These are phyloP conservation scores for Syndactyla subalaris DNA, from an alignment of 2,797 vertebrate species.

Conservation along the genomic window DNA sequence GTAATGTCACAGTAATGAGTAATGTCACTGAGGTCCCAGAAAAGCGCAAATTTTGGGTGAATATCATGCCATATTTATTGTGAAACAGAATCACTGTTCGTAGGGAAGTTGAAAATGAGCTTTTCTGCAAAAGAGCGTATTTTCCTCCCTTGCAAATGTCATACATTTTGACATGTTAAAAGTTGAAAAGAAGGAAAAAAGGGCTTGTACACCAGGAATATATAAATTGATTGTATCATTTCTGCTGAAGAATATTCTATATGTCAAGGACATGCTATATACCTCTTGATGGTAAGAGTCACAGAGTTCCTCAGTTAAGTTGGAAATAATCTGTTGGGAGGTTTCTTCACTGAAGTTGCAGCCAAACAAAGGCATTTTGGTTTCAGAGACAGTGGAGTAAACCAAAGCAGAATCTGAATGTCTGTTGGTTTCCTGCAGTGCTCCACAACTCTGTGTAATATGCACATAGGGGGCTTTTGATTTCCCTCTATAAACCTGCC, in stretches of 20 bases:
- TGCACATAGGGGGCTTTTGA: neutral
- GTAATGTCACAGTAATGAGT: neutral
- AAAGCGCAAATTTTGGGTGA: neutral
- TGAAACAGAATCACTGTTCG: neutral
- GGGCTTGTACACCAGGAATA: neutral
- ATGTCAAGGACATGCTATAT: neutral
- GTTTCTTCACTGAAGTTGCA: neutral
- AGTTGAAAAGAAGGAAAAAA: neutral
- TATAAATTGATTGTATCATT: neutral
- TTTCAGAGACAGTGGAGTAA: neutral
- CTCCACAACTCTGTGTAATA: neutral
- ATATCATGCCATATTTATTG: neutral
- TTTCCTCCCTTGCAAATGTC: neutral
- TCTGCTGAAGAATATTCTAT: neutral
- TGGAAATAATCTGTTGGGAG: neutral
- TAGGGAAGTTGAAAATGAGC: neutral
- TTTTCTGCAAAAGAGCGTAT: neutral
- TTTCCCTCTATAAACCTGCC: neutral
- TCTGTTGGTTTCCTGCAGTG: neutral
- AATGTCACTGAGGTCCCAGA: neutral
- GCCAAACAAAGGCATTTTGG: neutral
- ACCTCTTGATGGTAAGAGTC: neutral
- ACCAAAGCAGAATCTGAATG: neutral
- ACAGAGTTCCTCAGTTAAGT: neutral
- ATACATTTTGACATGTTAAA: neutral